Percentiles rank a stretch among this genome's conserved stretches.
phyloP scores from a whole-genome alignment of 2,797 vertebrate genomes.

The Salarias fasciatus region DNA sequence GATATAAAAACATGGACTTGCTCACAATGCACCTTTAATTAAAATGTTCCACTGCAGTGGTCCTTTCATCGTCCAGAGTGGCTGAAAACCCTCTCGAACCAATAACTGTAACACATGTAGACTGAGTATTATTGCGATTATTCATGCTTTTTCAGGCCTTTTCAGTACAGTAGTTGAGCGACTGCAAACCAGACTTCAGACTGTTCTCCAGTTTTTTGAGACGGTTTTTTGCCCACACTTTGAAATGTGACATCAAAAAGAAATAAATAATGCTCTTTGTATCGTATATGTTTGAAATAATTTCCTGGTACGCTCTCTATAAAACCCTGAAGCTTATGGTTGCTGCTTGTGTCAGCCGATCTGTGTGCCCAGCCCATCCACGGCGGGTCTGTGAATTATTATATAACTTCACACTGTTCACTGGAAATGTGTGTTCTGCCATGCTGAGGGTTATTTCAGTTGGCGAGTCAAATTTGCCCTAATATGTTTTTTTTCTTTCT shows the following conservation, averaged over 20 bases:
- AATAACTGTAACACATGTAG: slow-evolving; percentile 18
- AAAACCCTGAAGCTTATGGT: slow-evolving; percentile 48
- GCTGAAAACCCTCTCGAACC: slow-evolving; percentile 13
- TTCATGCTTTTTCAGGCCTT: slow-evolving; percentile 13
- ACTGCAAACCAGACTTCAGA: slow-evolving; percentile 27
- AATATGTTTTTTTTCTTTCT: slow-evolving; percentile 55
- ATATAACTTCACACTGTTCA: slow-evolving; percentile 77
- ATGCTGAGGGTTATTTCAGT: slow-evolving; percentile 72
- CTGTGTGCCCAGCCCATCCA: slow-evolving; percentile 58
- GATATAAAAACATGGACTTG: slow-evolving; percentile 2
- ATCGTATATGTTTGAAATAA: slow-evolving; percentile 32
- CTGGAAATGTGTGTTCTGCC: slow-evolving; percentile 71
- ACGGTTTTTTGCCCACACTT: slow-evolving; percentile 3
- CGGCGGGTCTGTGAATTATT: slow-evolving; percentile 72
- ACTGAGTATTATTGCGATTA: slow-evolving; percentile 7
- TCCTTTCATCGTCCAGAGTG: slow-evolving; percentile 17
- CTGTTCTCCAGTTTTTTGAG: slow-evolving; percentile 13
- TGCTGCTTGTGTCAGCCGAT: slow-evolving; percentile 71
- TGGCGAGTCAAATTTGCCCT: slow-evolving; percentile 70
- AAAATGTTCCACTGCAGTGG: not conserved
- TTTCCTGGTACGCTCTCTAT: slow-evolving; percentile 40
- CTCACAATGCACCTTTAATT: slow-evolving; percentile 6
- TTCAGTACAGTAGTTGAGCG: slow-evolving; percentile 35
- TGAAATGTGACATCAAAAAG: slow-evolving; percentile 12
- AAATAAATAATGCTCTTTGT: slow-evolving; percentile 17